Percentiles rank a stretch among this genome's conserved stretches.
phyloP scores from a whole-genome alignment of 2,888 invertebrate genomes.

The Euplagia quadripunctaria region DNA sequence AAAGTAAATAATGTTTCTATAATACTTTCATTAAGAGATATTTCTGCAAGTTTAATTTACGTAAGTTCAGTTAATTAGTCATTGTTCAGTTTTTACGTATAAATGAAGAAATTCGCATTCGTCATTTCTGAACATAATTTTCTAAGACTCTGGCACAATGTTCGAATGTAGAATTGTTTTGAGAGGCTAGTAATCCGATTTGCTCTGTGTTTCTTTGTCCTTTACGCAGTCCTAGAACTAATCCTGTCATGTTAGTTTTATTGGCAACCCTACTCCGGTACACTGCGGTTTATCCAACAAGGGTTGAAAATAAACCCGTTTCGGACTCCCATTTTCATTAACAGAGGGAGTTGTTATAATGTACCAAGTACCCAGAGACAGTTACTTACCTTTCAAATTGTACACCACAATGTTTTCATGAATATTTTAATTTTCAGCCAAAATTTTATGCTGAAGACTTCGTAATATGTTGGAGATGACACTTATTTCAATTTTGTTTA shows the following conservation, averaged over 20 bases:
- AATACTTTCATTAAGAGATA: neutral
- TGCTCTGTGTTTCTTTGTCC: neutral
- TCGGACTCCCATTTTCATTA: conserved; percentile 31
- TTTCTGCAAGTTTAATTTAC: neutral
- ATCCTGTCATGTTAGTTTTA: conserved; percentile 5
- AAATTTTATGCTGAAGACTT: conserved; percentile 30
- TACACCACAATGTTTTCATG: conserved; percentile 34
- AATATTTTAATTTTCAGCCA: conserved; percentile 33
- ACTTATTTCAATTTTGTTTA: conserved; percentile 25
- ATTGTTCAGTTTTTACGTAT: neutral
- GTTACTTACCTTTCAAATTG: conserved; percentile 43
- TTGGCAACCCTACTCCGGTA: conserved; percentile 20
- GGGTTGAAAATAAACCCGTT: conserved; percentile 34
- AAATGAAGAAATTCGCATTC: neutral
- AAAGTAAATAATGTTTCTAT: neutral
- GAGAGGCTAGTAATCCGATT: neutral
- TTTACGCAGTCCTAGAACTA: neutral
- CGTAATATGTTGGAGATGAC: conserved; percentile 25
- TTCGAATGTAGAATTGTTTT: conserved; percentile 4
- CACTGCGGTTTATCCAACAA: conserved; percentile 34
- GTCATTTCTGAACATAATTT: neutral
- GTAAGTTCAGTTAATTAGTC: too few species aligned
- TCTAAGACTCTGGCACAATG: neutral
- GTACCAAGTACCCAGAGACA: conserved; percentile 37
- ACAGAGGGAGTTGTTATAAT: conserved; percentile 28